Evolutionary conservation across 1,140 invertebrate species (phyloP).

Genomic region (Mercenaria mercenaria): DNA sequence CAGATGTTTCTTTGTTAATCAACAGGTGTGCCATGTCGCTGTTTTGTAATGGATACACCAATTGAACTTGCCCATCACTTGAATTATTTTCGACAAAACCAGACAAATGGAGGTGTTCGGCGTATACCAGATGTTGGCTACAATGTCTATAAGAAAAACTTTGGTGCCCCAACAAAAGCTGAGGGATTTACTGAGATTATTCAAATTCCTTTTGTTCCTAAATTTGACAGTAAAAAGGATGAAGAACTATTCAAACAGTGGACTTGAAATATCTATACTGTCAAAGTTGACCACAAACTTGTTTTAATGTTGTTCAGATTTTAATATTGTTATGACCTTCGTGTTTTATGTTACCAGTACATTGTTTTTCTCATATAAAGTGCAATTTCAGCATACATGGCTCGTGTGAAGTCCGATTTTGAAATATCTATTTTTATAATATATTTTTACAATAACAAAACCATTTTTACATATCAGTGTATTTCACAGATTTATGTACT

Average conservation of each 20-base stretch:
- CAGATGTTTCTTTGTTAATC: too few relatives aligned
- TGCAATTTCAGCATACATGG: too few relatives aligned
- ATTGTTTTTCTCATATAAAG: too few relatives aligned
- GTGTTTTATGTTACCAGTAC: too few relatives aligned
- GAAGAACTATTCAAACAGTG: slow-evolving; percentile 89
- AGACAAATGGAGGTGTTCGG: slow-evolving; percentile 87
- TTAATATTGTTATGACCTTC: too few relatives aligned
- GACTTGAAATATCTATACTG: slow-evolving; percentile 69
- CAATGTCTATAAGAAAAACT: slow-evolving; percentile 93
- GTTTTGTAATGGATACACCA: slow-evolving; percentile 92
- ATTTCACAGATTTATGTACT: too few relatives aligned
- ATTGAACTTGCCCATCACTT: slow-evolving; percentile 95
- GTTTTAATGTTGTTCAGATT: too few relatives aligned
- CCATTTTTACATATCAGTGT: too few relatives aligned
- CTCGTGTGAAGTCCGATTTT: too few relatives aligned
- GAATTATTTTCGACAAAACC: slow-evolving; percentile 92
- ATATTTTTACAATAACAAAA: too few relatives aligned
- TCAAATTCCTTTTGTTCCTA: slow-evolving; percentile 92
- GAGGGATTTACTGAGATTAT: slow-evolving; percentile 95
- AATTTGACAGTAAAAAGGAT: slow-evolving; percentile 90
- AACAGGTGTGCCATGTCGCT: slow-evolving; percentile 91
- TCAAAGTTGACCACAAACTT: too few relatives aligned
- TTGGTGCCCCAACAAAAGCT: slow-evolving; percentile 89
- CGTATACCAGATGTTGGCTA: slow-evolving; percentile 91
- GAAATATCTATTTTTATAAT: too few relatives aligned